Percentiles rank a stretch among this genome's conserved stretches.
Conservation (phyloP, 2,797 vertebrate genomes). For the Eupleurogrammus muticus region DNA sequence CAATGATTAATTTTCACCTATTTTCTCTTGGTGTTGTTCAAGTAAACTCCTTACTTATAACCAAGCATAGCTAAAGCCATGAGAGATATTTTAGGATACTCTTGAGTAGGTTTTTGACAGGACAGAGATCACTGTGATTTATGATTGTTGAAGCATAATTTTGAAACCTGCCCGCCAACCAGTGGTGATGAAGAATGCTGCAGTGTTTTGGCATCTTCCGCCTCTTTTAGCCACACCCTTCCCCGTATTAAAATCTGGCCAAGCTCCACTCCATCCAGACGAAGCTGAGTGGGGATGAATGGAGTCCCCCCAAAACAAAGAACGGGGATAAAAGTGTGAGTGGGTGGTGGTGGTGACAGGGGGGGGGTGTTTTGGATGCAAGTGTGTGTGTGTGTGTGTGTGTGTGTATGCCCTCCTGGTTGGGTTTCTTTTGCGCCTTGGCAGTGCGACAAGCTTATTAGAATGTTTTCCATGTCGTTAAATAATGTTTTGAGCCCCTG, state of each 20-base stretch:
- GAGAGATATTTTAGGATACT: conserved; percentile 2
- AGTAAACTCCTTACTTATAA: background rate
- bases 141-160: conserved; percentile 7
- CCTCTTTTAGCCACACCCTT: conserved; percentile 62
- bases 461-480: conserved; percentile 85
- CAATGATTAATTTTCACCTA: background rate
- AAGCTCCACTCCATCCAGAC: conserved; percentile 58
- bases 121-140: conserved; percentile 3
- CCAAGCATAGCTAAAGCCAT: background rate
- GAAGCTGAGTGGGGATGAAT: conserved; percentile 68
- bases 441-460: conserved; percentile 84
- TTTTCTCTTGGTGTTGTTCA: conserved; percentile 1
- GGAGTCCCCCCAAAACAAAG: conserved; percentile 71
- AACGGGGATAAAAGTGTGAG: conserved; percentile 55
- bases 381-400: conserved; percentile 26
- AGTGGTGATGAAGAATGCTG: conserved; percentile 44
- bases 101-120: background rate
- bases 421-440: conserved; percentile 75
- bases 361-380: conserved; percentile 47
- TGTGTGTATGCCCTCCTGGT: conserved; percentile 63
- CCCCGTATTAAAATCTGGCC: conserved; percentile 64
- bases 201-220: conserved; percentile 70
- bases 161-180: conserved; percentile 33
- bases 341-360: conserved; percentile 38
- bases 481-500: conserved; percentile 82